A percentile compares a stretch with the other conserved stretches of the same genome.
phyloP scores from a whole-genome alignment of 2,888 invertebrate species.

The Lordiphosa fenestrarum region DNA sequence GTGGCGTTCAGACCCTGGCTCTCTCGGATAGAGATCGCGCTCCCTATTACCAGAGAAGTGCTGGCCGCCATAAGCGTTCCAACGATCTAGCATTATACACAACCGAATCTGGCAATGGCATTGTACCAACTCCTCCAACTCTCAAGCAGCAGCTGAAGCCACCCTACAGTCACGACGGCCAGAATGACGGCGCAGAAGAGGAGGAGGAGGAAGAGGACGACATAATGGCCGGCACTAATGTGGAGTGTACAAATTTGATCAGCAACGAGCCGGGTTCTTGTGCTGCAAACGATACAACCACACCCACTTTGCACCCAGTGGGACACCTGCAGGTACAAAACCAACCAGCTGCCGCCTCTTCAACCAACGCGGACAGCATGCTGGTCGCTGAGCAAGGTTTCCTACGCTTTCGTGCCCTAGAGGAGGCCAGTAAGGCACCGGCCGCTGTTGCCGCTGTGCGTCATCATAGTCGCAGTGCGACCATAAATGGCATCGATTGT shows the following conservation, averaged over 20 bases:
- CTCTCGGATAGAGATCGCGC: conserved; percentile 25
- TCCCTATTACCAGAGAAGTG: conserved; percentile 39
- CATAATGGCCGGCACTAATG: conserved; percentile 71
- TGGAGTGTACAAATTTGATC: conserved; percentile 77
- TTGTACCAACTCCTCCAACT: background rate
- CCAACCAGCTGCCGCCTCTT: conserved; percentile 18
- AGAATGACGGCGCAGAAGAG: conserved; percentile 40
- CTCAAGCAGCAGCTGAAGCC: conserved; percentile 43
- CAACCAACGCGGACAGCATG: conserved; percentile 84
- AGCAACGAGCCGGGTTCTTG: conserved; percentile 51
- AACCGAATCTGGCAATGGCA: conserved; percentile 18
- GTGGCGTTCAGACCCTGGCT: conserved; percentile 47
- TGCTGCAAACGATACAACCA: conserved; percentile 35
- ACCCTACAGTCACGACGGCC: conserved; percentile 66
- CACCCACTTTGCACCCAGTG: conserved; percentile 13
- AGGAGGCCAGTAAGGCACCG: conserved; percentile 70
- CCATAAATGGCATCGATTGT: conserved; percentile 55
- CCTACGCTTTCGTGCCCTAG: conserved; percentile 90
- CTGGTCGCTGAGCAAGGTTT: conserved; percentile 95
- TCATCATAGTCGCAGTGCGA: conserved; percentile 37
- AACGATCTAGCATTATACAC: conserved; percentile 23
- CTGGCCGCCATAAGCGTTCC: conserved; percentile 20
- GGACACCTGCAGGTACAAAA: conserved; percentile 39
- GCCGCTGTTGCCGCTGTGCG: conserved; percentile 28
- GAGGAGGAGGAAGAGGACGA: conserved; percentile 65